Base-by-base conservation (phyloP, 2,113 vertebrate genomes). In the Nothoprocta perdicaria region DNA sequence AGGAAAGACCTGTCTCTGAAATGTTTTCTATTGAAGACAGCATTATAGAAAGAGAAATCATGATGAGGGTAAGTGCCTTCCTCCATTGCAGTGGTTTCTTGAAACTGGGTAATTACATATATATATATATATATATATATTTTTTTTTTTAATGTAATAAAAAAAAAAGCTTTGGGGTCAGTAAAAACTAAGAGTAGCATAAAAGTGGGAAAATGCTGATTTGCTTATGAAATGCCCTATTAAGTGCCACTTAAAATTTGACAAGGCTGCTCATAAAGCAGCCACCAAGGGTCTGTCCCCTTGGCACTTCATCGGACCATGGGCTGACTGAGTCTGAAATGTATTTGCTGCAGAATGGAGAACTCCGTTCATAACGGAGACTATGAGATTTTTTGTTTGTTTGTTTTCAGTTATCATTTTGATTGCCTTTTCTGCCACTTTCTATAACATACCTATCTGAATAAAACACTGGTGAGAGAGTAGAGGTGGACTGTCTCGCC, bases 21-120 rank as follows among this genome's bases (percentile, higher is more conserved):
- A 99, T 99, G 98, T 99, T 99, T 91, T 99, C 99, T 77, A 97
- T 99, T 14, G 98, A 99, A 84, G 99, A 99, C 96, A 99, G 98
- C 97, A 99, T 99, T 12, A 98, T 99, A 96, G 99, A 99, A 92
- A 97, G 98, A 93, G 99, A 99, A 94, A 98, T 99, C 85, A 98
- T 98, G 94, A 98, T 99, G 89, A 98, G 98, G 98, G 99, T 99
- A 94, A 98, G 98, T 97, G 74, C 23, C 48, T 61, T 52, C 77
- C 55, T 75, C 33, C 50, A 19, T 29, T 88, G 65, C 0, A 0
- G 68, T 14, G 48, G 14, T 52, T 66, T 80, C 65, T 52, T 48
- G 40, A 31, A 77, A 86, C 13, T 19, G 1, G n/a, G 48, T 45
- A 45, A 43, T 66, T 33, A 3, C 8, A 29, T 40, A 35, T 63